Base-by-base conservation (phyloP, 1,140 invertebrate genomes). In the Drosophila tristis region DNA sequence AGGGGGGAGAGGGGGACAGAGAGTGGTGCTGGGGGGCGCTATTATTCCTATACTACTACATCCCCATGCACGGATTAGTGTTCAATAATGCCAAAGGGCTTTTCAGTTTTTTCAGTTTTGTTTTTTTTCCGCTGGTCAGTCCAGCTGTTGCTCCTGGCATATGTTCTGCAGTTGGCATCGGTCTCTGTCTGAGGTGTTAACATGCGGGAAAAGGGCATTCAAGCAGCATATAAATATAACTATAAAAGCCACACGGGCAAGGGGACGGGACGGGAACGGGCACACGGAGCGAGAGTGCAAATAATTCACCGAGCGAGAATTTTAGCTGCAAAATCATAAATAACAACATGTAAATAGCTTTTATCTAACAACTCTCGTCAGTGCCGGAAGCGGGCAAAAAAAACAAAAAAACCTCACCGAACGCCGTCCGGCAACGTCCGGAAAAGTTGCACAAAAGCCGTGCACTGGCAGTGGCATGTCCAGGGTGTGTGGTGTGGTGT, bases 341-440 rank as follows among this genome's bases (percentile, higher is more conserved):
- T 87, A 87, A 87, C 82, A 87, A 89, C 79, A 87, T 89, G 84
- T 87, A 89, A 87, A 87, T 87, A 89, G 84, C 84, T 89, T 89
- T 87, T 87, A 87, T 87, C 84, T 89, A 87, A 89, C 84, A 84
- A 86, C 84, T 87, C 82, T 86, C 82, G 82, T 86, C 82, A 86
- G 61, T 78, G 84, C 11, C 82, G 84, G 84, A 87, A 89, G 66
- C 63, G 60, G 64, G 53, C 47, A 43, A 60, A 67, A 11, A 23
- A 23, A 42, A n/a, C 44, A 26, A 8, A 43, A 6, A 70, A 57
- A 74, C 51, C 55, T 48, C 73, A 78, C 47, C 61, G 73, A 50
- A 63, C 31, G 31, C 31, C 20, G 9, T 35, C 31, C 31, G 31
- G 71, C 20, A 76, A 71, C 50, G 68, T 65, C 50, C 56, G 55